Conservation (phyloP, 2,888 invertebrate species). For the Steinernema carpocapsae region DNA sequence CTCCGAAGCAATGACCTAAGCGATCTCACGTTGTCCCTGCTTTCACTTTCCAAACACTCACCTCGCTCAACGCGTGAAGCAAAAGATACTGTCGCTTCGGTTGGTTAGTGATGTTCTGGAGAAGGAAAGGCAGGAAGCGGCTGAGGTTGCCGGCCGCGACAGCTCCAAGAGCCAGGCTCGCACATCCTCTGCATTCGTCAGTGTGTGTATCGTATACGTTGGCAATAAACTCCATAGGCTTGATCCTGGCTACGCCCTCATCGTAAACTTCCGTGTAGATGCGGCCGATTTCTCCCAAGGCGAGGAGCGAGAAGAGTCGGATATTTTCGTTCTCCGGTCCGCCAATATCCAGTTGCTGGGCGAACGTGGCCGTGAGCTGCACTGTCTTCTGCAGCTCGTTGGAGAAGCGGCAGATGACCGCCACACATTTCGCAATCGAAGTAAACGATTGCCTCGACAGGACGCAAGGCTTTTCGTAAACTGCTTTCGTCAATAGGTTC, state of each 20-base stretch:
- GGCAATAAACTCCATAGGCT: constrained; percentile 73
- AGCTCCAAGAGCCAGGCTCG: constrained; percentile 91
- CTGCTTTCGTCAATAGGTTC: constrained; percentile 79
- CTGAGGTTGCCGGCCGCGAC: constrained; percentile 93
- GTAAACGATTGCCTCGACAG: constrained; percentile 79
- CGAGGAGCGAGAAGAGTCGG: constrained; percentile 83
- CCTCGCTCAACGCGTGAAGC: constrained; percentile 95
- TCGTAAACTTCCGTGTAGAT: constrained; percentile 50
- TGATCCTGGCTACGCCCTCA: neutral
- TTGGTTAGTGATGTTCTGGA: constrained; percentile 89
- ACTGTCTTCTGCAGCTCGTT: constrained; percentile 21
- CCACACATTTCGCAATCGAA: constrained; percentile 93
- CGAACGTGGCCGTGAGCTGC: constrained; percentile 48
- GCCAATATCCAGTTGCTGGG: constrained; percentile 45
- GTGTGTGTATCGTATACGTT: constrained; percentile 87
- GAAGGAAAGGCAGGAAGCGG: constrained; percentile 78
- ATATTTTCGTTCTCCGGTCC: constrained; percentile 44
- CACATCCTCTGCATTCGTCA: constrained; percentile 96
- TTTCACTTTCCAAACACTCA: no score
- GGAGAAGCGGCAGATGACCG: constrained; percentile 77
- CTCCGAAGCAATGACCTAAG: constrained; percentile 44
- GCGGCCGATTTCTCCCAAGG: constrained; percentile 93
- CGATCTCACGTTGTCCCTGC: neutral
- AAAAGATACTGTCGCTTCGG: constrained; percentile 93
- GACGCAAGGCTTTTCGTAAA: constrained; percentile 70